Percentiles rank a stretch among this genome's conserved stretches.
phyloP scores from a whole-genome alignment of 2,113 vertebrate species.

The Eptesicus fuscus region DNA sequence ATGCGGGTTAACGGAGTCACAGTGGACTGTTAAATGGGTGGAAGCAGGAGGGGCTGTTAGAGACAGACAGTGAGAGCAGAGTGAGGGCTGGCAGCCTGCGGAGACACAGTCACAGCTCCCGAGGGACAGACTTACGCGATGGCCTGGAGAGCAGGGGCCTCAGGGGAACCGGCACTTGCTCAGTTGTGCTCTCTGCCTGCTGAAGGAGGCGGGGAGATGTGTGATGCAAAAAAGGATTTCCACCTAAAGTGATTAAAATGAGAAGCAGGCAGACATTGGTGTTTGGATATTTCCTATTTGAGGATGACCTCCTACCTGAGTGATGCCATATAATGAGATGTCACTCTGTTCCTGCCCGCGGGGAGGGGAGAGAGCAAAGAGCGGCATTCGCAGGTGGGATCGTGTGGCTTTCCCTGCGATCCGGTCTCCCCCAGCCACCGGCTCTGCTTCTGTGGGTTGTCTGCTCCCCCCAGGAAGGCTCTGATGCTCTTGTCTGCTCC shows the following conservation, averaged over 20 bases:
- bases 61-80: background rate
- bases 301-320: background rate
- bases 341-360: accelerated
- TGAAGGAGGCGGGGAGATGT: background rate
- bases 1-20: background rate
- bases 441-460: background rate
- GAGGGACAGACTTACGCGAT: background rate
- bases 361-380: background rate
- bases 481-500: background rate
- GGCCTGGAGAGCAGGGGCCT: background rate
- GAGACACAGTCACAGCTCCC: too few species aligned
- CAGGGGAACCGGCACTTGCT: accelerated
- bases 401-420: background rate
- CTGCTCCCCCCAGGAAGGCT: background rate
- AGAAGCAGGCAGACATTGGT: background rate
- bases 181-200: background rate
- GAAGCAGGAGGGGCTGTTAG: background rate
- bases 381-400: background rate
- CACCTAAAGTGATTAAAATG: background rate
- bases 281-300: background rate
- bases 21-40: background rate
- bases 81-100: background rate
- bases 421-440: accelerated
- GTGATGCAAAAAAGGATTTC: background rate
- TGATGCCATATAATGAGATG: background rate